Evolutionary conservation across 2,888 invertebrate genomes (phyloP).

Genomic region (Agonopterix arenella): DNA sequence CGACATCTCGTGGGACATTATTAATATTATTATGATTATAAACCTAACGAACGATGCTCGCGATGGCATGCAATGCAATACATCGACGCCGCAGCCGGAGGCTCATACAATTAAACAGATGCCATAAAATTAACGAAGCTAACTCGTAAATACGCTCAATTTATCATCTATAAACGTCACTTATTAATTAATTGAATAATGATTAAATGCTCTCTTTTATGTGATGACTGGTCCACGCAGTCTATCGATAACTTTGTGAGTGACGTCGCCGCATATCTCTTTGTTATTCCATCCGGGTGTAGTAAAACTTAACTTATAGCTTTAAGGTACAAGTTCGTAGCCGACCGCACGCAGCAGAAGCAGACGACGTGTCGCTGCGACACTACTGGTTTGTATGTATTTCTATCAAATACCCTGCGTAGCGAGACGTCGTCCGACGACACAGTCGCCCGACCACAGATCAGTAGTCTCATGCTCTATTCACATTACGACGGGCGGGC

Average conservation of each 20-base stretch:
- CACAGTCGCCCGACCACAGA: too few species aligned
- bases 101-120: conserved; percentile 63
- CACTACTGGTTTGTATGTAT: too few species aligned
- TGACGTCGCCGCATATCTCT: conserved; percentile 21
- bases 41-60: conserved; percentile 19
- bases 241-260: conserved; percentile 28
- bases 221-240: conserved; percentile 24
- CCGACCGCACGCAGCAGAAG: too few species aligned
- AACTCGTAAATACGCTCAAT: conserved; percentile 65
- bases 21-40: conserved; percentile 12
- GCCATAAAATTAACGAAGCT: conserved; percentile 68
- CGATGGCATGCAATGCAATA: conserved; percentile 21
- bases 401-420: too few species aligned
- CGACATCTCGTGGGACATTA: conserved; percentile 17
- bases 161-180: conserved; percentile 73
- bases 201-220: conserved; percentile 52
- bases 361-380: too few species aligned
- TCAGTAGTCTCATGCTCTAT: too few species aligned
- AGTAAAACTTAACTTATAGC: conserved; percentile 6
- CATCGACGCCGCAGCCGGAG: conserved; percentile 34
- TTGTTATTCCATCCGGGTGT: conserved; percentile 28
- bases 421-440: too few species aligned
- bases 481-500: too few species aligned
- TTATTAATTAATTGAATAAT: conserved; percentile 74
- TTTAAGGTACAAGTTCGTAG: too few species aligned